Evolutionary conservation across 2,888 invertebrate species (phyloP).

Genomic region (Rhogogaster chlorosoma): DNA sequence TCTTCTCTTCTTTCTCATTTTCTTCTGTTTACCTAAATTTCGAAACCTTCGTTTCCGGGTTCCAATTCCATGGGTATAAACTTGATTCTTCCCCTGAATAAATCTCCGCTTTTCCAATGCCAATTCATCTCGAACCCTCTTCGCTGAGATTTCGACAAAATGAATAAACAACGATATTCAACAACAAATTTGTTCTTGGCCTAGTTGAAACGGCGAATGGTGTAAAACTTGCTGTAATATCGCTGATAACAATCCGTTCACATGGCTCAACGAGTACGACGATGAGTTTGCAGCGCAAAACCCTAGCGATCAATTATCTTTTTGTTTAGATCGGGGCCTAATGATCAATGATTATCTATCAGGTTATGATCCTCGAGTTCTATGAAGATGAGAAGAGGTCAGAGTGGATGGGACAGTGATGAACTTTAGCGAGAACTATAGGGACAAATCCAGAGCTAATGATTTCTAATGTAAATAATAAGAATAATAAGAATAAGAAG

Average conservation of each 20-base stretch:
- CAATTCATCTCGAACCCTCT: neutral
- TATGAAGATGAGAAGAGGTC: slow-evolving; percentile 25
- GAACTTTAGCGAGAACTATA: slow-evolving; percentile 30
- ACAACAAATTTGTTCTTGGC: slow-evolving; percentile 23
- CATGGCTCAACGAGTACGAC: neutral
- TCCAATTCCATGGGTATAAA: neutral
- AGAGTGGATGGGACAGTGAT: slow-evolving; percentile 46
- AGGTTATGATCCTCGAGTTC: slow-evolving; percentile 2
- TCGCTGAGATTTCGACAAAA: neutral
- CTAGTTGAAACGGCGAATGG: neutral
- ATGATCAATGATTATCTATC: slow-evolving; percentile 40
- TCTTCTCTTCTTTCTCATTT: slow-evolving; percentile 19
- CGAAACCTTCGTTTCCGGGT: slow-evolving; percentile 17
- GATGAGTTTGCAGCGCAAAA: neutral
- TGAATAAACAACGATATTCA: neutral
- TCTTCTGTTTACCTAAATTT: slow-evolving; percentile 18
- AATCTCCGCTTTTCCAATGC: neutral
- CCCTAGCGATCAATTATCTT: slow-evolving; percentile 25
- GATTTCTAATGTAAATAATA: slow-evolving; percentile 9
- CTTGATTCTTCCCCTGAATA: neutral
- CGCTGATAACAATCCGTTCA: slow-evolving; percentile 25
- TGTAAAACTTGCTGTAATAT: slow-evolving; percentile 26
- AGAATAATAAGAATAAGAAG: neutral
- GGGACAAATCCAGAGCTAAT: slow-evolving; percentile 39
- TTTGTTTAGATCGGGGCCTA: slow-evolving; percentile 30